Conservation (phyloP, 2,113 vertebrate genomes). For the Sarotherodon lohbergeri region DNA sequence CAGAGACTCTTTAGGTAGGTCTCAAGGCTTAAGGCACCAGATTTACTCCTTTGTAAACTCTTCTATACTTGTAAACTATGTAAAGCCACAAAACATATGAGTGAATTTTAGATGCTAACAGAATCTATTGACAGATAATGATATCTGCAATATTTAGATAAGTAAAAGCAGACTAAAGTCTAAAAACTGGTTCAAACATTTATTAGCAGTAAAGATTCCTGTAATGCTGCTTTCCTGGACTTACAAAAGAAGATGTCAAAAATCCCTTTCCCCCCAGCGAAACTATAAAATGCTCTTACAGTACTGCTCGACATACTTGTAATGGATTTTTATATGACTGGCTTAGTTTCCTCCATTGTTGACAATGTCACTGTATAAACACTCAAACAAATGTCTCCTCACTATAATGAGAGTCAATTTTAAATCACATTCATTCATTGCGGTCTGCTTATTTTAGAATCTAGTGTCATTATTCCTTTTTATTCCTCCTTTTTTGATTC, state of each 20-base stretch:
- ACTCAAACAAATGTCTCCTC: neutral
- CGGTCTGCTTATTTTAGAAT: neutral
- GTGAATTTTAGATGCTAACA: neutral
- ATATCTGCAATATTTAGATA: neutral
- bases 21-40: neutral
- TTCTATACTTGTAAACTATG: rapidly evolving
- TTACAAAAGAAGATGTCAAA: neutral
- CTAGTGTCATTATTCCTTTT: neutral
- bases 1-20: neutral
- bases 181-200: rapidly evolving
- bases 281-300: neutral
- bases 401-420: neutral
- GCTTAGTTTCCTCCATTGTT: neutral
- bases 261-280: neutral
- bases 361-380: neutral
- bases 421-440: neutral
- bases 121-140: rapidly evolving
- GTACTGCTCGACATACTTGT: neutral
- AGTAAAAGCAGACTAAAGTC: neutral
- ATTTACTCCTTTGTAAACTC: neutral
- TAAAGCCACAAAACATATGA: neutral
- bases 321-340: neutral
- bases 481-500: neutral
- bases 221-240: neutral
- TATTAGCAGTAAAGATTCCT: neutral